phyloP scores from a whole-genome alignment of 2,888 invertebrate species.

The Pollenia griseotomentosa region DNA sequence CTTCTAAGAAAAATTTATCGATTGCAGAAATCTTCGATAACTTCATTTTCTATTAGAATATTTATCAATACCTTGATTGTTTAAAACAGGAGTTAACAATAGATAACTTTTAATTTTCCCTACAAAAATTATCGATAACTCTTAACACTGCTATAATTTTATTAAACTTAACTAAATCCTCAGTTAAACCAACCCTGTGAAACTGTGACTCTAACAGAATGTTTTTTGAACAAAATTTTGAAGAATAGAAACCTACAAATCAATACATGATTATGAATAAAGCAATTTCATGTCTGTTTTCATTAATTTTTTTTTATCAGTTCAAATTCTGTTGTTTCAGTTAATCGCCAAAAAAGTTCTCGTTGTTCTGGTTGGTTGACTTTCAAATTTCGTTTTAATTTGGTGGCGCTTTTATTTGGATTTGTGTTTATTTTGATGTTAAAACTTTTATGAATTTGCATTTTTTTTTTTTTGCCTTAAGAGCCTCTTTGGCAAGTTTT shows the following conservation, averaged over 20 bases:
- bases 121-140: too few relatives aligned
- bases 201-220: not conserved
- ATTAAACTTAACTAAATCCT: too few relatives aligned
- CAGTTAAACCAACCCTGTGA: not conserved
- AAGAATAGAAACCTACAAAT: conserved; percentile 20
- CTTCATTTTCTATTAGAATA: too few relatives aligned
- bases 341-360: conserved; percentile 9
- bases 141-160: too few relatives aligned
- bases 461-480: conserved; percentile 5
- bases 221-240: not conserved
- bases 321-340: not conserved
- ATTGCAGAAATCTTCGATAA: too few relatives aligned
- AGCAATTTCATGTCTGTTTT: conserved; percentile 40
- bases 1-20: too few relatives aligned
- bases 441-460: not conserved
- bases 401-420: not conserved
- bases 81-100: too few relatives aligned
- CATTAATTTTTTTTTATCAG: not conserved
- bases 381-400: conserved; percentile 7
- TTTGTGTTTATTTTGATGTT: not conserved
- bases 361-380: conserved; percentile 49
- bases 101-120: too few relatives aligned
- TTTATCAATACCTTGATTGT: too few relatives aligned
- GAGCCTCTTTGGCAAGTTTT: conserved; percentile 42
- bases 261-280: conserved; percentile 35